Evolutionary conservation across 2,797 vertebrate species (phyloP).

Genomic region (Vespertilio murinus): DNA sequence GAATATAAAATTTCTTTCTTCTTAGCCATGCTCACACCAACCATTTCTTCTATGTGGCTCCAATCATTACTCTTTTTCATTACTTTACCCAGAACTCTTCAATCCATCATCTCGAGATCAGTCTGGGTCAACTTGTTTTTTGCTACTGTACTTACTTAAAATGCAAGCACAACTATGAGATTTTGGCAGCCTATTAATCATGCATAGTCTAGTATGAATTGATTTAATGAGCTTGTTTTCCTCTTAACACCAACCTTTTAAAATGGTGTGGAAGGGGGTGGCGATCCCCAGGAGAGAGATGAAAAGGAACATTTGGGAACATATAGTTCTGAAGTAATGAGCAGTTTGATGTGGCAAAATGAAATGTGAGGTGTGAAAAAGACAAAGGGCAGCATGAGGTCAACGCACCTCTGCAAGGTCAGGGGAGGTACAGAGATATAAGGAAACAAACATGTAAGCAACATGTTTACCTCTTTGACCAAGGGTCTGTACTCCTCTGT

Average conservation of each 20-base stretch:
- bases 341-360: background rate
- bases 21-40: background rate
- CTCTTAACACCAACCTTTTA: background rate
- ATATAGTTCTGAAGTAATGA: background rate
- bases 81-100: background rate
- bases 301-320: background rate
- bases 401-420: background rate
- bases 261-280: background rate
- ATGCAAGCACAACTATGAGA: conserved; percentile 8
- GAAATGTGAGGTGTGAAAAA: background rate
- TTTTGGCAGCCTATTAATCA: background rate
- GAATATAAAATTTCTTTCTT: background rate
- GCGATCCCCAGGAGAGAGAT: background rate
- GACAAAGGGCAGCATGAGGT: background rate
- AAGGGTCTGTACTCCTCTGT: background rate
- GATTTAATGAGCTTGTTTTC: background rate
- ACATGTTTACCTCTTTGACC: background rate
- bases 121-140: background rate
- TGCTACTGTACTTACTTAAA: background rate
- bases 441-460: background rate
- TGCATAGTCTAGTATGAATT: background rate
- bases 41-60: background rate
- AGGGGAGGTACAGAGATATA: background rate
- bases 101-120: background rate
- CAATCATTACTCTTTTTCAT: background rate